These are phyloP conservation scores for Thera obeliscata DNA, from an alignment of 2,888 invertebrate genomes.

Conservation along the genomic window DNA sequence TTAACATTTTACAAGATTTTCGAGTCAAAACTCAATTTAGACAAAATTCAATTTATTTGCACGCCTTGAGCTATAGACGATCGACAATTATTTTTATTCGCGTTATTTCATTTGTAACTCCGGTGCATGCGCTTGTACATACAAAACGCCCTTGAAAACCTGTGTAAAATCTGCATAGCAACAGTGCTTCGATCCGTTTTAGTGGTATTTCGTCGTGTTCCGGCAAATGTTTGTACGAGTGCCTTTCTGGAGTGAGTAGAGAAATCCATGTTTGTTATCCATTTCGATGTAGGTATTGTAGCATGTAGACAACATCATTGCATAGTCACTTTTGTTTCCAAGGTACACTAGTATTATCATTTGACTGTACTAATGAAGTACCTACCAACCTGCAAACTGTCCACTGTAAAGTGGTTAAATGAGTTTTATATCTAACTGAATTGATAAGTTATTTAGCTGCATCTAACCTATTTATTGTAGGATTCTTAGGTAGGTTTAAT, in stretches of 20 bases:
- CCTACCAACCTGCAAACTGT: no score
- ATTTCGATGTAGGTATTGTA: neutral
- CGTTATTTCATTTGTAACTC: neutral
- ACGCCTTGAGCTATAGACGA: neutral
- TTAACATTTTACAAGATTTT: neutral
- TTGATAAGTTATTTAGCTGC: no score
- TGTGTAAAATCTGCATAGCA: conserved; percentile 79
- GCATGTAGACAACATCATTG: conserved; percentile 1
- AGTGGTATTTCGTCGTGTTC: conserved; percentile 64
- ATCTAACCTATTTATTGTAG: no score
- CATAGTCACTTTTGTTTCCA: conserved; percentile 33
- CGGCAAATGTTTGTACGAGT: conserved; percentile 56
- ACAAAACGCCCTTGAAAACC: conserved; percentile 75
- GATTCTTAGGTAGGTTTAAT: no score
- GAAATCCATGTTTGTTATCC: conserved; percentile 10
- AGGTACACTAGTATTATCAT: neutral
- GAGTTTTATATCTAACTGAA: no score
- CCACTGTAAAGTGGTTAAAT: no score
- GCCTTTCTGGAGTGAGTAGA: conserved; percentile 70
- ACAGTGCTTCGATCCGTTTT: conserved; percentile 70
- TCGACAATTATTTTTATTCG: neutral
- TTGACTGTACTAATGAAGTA: no score
- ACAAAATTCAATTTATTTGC: conserved; percentile 7
- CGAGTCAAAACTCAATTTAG: conserved; percentile 4
- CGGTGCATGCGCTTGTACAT: conserved; percentile 55